Evolutionary conservation across 2,797 vertebrate genomes (phyloP).

Genomic region (Falco peregrinus): DNA sequence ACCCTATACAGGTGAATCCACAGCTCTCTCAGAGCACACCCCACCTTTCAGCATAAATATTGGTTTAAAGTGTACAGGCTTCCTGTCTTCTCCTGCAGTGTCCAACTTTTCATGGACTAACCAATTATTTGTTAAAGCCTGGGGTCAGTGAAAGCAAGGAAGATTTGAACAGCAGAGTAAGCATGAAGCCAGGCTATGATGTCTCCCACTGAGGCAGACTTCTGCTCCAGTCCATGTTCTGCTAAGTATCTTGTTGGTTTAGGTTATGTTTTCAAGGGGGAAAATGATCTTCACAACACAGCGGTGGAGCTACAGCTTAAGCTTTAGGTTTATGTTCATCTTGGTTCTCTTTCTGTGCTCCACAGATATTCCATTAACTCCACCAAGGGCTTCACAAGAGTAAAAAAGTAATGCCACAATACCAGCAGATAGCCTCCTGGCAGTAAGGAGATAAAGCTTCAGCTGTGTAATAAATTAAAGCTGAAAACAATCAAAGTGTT

Average conservation of each 20-base stretch:
- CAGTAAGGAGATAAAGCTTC: background rate
- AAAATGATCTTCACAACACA: background rate
- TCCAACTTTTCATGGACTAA: background rate
- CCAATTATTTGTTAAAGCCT: background rate
- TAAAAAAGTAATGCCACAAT: background rate
- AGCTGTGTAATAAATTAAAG: background rate
- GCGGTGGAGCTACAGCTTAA: background rate
- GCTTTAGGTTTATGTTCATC: background rate
- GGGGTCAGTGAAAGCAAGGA: background rate
- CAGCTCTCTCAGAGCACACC: background rate
- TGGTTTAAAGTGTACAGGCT: background rate
- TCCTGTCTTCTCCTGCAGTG: background rate
- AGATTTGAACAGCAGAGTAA: background rate
- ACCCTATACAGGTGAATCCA: background rate
- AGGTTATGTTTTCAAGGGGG: background rate
- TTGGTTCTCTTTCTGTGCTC: background rate
- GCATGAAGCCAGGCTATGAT: background rate
- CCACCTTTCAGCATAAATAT: background rate
- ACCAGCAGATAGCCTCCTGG: background rate
- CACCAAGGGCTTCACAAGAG: background rate
- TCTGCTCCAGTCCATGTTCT: background rate
- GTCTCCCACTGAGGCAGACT: background rate
- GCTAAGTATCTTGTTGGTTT: background rate
- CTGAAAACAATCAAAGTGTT: background rate
- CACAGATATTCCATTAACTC: background rate